Conservation (phyloP, 2,797 vertebrate genomes). For the Cossypha niveicapilla region DNA sequence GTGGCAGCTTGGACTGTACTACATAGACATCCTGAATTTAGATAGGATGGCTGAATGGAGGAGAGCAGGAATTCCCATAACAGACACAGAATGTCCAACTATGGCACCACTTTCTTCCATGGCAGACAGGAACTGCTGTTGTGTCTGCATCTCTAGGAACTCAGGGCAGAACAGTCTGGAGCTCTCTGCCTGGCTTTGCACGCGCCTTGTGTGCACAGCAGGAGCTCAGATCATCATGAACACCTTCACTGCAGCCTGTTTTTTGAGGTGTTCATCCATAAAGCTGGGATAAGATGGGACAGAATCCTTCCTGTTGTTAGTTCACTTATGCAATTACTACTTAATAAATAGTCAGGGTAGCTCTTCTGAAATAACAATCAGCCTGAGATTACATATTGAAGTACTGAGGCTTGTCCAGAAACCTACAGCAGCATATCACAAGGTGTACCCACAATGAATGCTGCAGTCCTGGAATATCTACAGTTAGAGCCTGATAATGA, state of each 20-base stretch:
- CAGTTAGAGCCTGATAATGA: neutral
- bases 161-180: neutral
- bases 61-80: neutral
- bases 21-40: neutral
- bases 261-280: neutral
- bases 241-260: neutral
- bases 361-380: neutral
- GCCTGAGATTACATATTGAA: constrained; percentile 16
- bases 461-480: constrained; percentile 1
- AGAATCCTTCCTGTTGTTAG: neutral
- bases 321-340: neutral
- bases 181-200: neutral
- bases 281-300: neutral
- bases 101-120: neutral
- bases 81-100: neutral
- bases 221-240: neutral
- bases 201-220: neutral
- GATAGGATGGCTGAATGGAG: neutral
- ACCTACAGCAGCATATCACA: constrained; percentile 32
- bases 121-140: neutral
- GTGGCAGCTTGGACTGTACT: neutral
- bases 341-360: neutral
- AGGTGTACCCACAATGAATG: neutral
- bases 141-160: neutral
- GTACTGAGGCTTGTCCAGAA: neutral